Conservation (phyloP, 2,797 vertebrate species). For the Champsocephalus esox region DNA sequence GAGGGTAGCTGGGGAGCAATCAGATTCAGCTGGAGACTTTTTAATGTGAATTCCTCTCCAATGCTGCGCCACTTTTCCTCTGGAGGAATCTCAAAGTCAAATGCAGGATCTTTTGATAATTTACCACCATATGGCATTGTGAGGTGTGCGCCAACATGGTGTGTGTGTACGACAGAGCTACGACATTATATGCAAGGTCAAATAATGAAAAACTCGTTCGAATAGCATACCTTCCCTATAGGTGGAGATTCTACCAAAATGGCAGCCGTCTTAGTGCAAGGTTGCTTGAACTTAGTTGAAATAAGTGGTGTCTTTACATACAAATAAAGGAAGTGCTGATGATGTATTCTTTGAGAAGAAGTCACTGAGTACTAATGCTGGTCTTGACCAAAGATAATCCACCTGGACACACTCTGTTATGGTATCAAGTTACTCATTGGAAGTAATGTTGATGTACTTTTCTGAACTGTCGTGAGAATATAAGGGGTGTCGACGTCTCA, state of each 20-base stretch:
- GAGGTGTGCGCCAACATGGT: conserved; percentile 38
- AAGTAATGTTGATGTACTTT: not conserved
- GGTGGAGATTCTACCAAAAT: conserved; percentile 25
- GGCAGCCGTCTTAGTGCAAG: conserved; percentile 13
- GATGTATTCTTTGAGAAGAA: conserved; percentile 19
- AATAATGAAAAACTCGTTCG: conserved; percentile 54
- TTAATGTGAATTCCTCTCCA: conserved; percentile 71
- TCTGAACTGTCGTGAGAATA: conserved; percentile 4
- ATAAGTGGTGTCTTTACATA: conserved; percentile 1
- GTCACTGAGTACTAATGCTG: conserved; percentile 8
- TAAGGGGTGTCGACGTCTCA: too few relatives aligned
- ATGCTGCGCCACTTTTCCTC: conserved; percentile 57
- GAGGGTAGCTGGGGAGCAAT: conserved; percentile 77
- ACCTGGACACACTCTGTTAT: not conserved
- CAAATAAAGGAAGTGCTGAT: not conserved
- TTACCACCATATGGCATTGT: conserved; percentile 67
- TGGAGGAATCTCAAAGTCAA: conserved; percentile 80
- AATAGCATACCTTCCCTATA: conserved; percentile 33
- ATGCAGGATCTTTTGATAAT: conserved; percentile 74
- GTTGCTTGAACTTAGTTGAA: conserved; percentile 19
- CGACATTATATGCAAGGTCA: conserved; percentile 61
- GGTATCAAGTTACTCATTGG: not conserved
- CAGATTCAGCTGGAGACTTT: conserved; percentile 77
- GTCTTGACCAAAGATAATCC: conserved; percentile 6
- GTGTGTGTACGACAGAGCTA: not conserved